Conservation (phyloP, 2,113 vertebrate species). For the Phaetusa simplex region DNA sequence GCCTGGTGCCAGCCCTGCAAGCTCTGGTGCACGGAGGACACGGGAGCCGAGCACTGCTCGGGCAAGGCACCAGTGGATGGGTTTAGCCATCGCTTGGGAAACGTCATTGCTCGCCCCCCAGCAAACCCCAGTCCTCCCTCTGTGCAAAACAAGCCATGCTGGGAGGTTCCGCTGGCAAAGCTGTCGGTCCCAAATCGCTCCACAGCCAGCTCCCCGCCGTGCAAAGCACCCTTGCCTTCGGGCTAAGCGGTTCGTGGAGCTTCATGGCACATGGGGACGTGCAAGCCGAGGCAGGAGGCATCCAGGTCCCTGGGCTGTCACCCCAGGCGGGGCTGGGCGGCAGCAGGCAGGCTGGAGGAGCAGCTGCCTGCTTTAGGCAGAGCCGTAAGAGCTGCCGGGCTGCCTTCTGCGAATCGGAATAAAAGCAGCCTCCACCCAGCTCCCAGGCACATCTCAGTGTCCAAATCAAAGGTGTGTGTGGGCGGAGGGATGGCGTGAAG, state of each 20-base stretch:
- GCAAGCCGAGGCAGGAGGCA: background rate
- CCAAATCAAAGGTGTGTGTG: background rate
- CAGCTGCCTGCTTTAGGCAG: background rate
- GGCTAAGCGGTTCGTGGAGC: background rate
- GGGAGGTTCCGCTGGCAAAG: background rate
- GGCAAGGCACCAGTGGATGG: background rate
- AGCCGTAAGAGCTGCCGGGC: fast-evolving
- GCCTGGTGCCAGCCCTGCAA: fast-evolving
- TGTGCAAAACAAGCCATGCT: fast-evolving
- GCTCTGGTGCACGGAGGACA: fast-evolving
- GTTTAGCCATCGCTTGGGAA: background rate
- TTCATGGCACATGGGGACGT: fast-evolving
- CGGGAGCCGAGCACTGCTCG: fast-evolving
- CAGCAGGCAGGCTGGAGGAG: background rate
- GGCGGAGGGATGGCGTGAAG: background rate
- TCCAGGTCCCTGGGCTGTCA: background rate
- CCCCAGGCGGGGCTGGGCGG: background rate
- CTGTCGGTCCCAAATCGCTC: fast-evolving
- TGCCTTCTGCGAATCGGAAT: background rate
- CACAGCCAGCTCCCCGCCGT: background rate
- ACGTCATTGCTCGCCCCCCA: background rate
- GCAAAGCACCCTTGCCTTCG: background rate
- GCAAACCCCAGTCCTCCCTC: background rate
- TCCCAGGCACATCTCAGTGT: background rate
- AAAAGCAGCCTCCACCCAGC: background rate